These are phyloP conservation scores for Andrena marginata DNA, from an alignment of 2,888 invertebrate genomes.

Conservation along the genomic window DNA sequence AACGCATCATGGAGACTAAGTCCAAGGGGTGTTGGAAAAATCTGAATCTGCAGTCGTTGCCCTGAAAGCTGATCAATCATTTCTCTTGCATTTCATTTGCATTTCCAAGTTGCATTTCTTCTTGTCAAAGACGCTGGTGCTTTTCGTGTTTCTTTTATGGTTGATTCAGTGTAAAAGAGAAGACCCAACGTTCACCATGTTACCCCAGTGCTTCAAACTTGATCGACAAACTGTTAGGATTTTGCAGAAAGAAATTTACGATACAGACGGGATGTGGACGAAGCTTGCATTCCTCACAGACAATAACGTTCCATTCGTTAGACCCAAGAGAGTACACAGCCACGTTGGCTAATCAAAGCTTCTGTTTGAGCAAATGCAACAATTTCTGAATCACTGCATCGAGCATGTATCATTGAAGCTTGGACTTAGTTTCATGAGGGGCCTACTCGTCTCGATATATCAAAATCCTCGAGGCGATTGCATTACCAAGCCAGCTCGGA, in stretches of 20 bases:
- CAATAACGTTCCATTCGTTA: slow-evolving; percentile 2
- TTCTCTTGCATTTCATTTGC: neutral
- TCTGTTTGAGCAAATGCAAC: neutral
- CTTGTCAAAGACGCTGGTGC: neutral
- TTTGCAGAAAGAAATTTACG: neutral
- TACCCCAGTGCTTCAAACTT: too few species aligned
- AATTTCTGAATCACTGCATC: neutral
- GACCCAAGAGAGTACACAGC: neutral
- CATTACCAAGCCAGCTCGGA: slow-evolving; percentile 18
- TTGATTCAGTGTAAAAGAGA: too few species aligned
- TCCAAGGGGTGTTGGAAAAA: neutral
- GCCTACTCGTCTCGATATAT: slow-evolving; percentile 6
- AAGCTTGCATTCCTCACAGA: neutral
- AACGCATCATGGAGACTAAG: slow-evolving; percentile 8
- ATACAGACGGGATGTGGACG: neutral
- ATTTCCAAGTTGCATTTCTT: neutral
- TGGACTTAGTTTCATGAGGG: slow-evolving; percentile 17
- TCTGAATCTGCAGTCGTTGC: neutral
- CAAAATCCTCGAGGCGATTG: slow-evolving; percentile 23
- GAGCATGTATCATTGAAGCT: neutral
- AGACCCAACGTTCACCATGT: too few species aligned
- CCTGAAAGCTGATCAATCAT: neutral
- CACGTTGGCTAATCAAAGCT: too few species aligned
- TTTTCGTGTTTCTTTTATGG: too few species aligned
- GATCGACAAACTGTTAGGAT: neutral